Evolutionary conservation across 1,140 invertebrate genomes (phyloP).

Genomic region (Homalodisca vitripennis): DNA sequence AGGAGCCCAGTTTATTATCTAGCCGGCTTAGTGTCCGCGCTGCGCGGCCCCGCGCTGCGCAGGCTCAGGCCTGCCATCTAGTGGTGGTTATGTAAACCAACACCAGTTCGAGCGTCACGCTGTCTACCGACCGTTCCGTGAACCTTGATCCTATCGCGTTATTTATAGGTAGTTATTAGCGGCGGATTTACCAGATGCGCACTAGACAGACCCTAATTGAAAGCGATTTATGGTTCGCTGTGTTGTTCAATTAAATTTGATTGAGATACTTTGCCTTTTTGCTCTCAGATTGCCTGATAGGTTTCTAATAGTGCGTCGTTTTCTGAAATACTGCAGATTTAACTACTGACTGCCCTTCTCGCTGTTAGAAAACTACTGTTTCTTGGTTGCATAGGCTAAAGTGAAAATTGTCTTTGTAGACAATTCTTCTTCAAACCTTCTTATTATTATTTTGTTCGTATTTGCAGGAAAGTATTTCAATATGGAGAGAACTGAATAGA

Average conservation of each 20-base stretch:
- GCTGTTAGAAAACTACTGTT: no score
- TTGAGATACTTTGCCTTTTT: constrained; percentile 11
- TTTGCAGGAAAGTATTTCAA: no score
- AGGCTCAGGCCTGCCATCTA: constrained; percentile 5
- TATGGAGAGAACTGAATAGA: no score
- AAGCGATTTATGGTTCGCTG: constrained; percentile 13
- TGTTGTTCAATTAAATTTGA: constrained; percentile 16
- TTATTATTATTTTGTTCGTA: no score
- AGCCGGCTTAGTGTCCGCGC: no score
- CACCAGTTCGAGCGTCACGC: constrained; percentile 6
- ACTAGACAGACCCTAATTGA: constrained; percentile 14
- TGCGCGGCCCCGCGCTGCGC: no score
- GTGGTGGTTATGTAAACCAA: constrained; percentile 6
- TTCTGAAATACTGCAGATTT: background rate
- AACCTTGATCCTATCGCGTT: constrained; percentile 8
- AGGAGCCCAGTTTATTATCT: constrained; percentile 15
- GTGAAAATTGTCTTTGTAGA: no score
- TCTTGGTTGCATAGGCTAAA: no score
- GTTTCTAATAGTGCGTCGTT: background rate
- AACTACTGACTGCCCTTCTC: background rate
- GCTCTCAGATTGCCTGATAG: background rate
- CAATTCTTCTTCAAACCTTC: no score
- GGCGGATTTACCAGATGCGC: constrained; percentile 14
- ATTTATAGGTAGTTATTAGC: constrained; percentile 20
- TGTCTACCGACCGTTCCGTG: background rate